phyloP scores from a whole-genome alignment of 1,140 invertebrate genomes.

The Drosophila ogumai region DNA sequence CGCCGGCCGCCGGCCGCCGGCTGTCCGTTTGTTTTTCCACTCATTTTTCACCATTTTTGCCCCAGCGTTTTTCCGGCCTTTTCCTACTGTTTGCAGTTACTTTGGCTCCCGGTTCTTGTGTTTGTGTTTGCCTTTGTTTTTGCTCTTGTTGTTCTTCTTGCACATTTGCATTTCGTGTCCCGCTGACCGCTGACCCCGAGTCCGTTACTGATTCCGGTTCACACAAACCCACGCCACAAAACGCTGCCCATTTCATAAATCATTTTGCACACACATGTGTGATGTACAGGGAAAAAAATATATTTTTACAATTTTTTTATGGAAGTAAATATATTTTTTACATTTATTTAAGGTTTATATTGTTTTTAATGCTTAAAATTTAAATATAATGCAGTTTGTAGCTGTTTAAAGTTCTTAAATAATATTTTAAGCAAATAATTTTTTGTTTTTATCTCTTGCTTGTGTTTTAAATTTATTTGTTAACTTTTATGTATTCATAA shows the following conservation, averaged over 20 bases:
- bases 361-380: neutral
- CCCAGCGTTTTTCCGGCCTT: neutral
- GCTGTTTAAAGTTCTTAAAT: neutral
- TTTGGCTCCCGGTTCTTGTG: slow-evolving; percentile 1
- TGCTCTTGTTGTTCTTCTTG: slow-evolving; percentile 28
- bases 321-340: neutral
- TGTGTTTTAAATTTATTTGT: neutral
- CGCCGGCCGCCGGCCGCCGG: slow-evolving; percentile 27
- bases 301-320: neutral
- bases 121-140: slow-evolving; percentile 25
- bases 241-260: slow-evolving; percentile 66
- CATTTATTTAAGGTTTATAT: neutral
- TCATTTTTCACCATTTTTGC: slow-evolving; percentile 4
- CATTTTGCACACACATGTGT: slow-evolving; percentile 52
- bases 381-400: accelerated
- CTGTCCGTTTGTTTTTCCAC: slow-evolving; percentile 26
- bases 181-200: slow-evolving; percentile 22
- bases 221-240: slow-evolving; percentile 45
- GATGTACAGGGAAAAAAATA: neutral
- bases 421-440: neutral
- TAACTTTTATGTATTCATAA: too few species aligned
- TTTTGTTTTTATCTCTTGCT: neutral
- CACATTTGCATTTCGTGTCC: slow-evolving; percentile 47
- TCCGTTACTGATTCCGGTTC: slow-evolving; percentile 21
- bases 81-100: slow-evolving; percentile 29